A percentile compares a stretch with the other conserved stretches of the same genome.
These are phyloP conservation scores for Nephrotoma guestfalica DNA, from an alignment of 2,888 invertebrate species.

Conservation along the genomic window DNA sequence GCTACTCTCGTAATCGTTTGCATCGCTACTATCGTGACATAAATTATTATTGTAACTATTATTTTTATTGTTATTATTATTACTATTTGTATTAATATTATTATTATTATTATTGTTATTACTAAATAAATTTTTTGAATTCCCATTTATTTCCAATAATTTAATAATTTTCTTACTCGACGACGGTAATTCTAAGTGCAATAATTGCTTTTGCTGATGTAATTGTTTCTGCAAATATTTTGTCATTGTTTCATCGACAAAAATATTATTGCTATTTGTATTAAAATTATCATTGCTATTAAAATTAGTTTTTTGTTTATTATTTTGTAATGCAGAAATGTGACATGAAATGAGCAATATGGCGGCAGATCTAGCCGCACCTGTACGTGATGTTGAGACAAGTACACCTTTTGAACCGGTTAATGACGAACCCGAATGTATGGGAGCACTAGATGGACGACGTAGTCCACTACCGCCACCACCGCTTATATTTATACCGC, in stretches of 20 bases:
- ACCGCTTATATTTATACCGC: neutral
- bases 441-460: slow-evolving; percentile 36
- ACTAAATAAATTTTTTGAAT: slow-evolving; percentile 10
- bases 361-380: slow-evolving; percentile 86
- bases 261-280: slow-evolving; percentile 21
- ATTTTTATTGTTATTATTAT: neutral
- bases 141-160: slow-evolving; percentile 31
- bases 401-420: slow-evolving; percentile 49
- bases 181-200: slow-evolving; percentile 32
- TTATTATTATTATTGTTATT: neutral
- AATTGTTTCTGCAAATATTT: slow-evolving; percentile 33
- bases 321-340: slow-evolving; percentile 40
- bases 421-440: slow-evolving; percentile 30
- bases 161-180: slow-evolving; percentile 31
- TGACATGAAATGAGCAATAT: slow-evolving; percentile 90
- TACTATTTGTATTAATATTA: neutral
- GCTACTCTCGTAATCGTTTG: neutral
- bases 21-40: neutral
- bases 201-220: slow-evolving; percentile 31
- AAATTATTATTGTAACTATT: neutral
- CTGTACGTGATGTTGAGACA: slow-evolving; percentile 74
- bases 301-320: slow-evolving; percentile 40
- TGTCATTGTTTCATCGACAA: slow-evolving; percentile 31
- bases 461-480: slow-evolving; percentile 27
- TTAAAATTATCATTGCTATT: slow-evolving; percentile 30